Evolutionary conservation across 1,140 invertebrate genomes (phyloP).

Genomic region (Ceratina japonica): DNA sequence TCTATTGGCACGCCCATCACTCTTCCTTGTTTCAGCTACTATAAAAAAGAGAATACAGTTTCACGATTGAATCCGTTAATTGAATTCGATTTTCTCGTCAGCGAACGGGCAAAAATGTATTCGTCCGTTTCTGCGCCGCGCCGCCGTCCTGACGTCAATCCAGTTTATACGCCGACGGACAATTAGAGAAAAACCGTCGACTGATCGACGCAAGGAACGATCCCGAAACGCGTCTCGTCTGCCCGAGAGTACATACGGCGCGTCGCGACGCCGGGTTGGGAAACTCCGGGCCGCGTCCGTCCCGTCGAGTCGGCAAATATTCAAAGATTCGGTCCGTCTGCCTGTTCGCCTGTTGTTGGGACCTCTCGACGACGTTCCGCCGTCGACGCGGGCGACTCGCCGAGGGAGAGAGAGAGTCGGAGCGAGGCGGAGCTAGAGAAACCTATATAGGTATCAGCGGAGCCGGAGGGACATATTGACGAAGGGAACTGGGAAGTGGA

Average conservation of each 20-base stretch:
- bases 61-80: not conserved
- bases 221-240: not conserved
- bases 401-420: not conserved
- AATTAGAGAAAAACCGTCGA: not conserved
- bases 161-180: not conserved
- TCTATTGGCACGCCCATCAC: no score
- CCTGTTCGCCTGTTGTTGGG: not conserved
- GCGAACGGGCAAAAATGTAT: not conserved
- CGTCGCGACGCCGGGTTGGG: not conserved
- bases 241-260: not conserved
- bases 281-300: no score
- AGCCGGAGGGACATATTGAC: conserved; percentile 1
- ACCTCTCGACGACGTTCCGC: conserved; percentile 28
- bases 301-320: conserved; percentile 44
- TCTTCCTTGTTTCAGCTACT: no score
- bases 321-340: conserved; percentile 27
- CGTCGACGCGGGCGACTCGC: conserved; percentile 5
- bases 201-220: not conserved
- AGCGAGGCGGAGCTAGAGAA: not conserved
- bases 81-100: not conserved
- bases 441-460: no score
- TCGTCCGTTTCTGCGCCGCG: not conserved
- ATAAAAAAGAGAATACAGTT: not conserved
- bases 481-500: not conserved
- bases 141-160: not conserved